Percentiles rank a stretch among this genome's conserved stretches.
Evolutionary conservation across 1,140 invertebrate species (phyloP).

Genomic region (Drosophila nigrodunni): DNA sequence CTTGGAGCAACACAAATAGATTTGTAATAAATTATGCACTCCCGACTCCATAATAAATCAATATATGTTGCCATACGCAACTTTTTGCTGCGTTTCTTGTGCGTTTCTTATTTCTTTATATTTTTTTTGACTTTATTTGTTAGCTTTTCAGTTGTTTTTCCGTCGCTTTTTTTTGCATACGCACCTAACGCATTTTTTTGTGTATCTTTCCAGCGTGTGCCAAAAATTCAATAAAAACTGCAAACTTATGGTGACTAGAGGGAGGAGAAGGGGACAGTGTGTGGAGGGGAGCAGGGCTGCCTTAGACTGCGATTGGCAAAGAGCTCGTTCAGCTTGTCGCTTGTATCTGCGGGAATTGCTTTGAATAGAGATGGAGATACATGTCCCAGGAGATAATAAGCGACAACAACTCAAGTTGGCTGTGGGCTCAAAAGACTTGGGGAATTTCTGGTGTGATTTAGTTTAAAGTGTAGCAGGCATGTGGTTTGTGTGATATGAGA

Average conservation of each 20-base stretch:
- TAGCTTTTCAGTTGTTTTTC: neutral
- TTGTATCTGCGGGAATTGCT: conserved; percentile 20
- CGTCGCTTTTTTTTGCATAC: conserved; percentile 60
- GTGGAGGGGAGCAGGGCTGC: neutral
- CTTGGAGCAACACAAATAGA: conserved; percentile 54
- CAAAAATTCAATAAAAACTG: conserved; percentile 38
- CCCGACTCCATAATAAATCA: conserved; percentile 65
- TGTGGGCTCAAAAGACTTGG: neutral
- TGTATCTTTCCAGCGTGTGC: conserved; percentile 57
- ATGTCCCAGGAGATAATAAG: conserved; percentile 21
- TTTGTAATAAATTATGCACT: conserved; percentile 78
- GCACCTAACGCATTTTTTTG: conserved; percentile 61
- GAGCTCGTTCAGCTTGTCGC: conserved; percentile 23
- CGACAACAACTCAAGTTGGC: conserved; percentile 13
- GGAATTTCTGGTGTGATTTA: neutral
- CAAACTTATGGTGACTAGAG: neutral
- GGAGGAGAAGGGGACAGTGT: neutral
- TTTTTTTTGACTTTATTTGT: conserved; percentile 48
- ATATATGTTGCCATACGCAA: conserved; percentile 70
- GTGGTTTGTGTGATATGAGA: neutral
- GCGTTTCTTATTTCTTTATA: neutral
- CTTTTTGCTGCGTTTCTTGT: conserved; percentile 43
- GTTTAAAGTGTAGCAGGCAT: neutral
- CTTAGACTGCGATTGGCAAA: conserved; percentile 11
- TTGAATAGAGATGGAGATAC: conserved; percentile 18